Evolutionary conservation across 1,140 invertebrate species (phyloP).

Genomic region (Ostrea edulis): DNA sequence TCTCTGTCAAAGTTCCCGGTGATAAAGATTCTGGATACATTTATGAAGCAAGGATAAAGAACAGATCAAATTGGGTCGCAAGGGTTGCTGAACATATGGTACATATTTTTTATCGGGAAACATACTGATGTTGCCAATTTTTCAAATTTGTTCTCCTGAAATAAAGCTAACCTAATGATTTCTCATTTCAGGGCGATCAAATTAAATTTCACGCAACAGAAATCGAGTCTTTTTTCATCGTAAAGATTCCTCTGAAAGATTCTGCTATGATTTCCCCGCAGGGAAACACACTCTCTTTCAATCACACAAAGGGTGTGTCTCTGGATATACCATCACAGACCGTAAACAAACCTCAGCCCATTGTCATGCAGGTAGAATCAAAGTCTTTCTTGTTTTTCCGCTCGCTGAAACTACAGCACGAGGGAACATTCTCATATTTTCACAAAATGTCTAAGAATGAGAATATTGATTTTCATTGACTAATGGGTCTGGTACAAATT

Average conservation of each 20-base stretch:
- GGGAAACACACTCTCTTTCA: not conserved
- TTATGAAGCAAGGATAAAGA: not conserved
- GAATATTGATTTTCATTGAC: no score
- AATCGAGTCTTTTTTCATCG: not conserved
- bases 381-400: no score
- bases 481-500: no score
- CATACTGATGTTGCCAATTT: no score
- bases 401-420: no score
- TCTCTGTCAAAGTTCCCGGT: not conserved
- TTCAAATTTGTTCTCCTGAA: no score
- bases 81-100: not conserved
- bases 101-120: not conserved
- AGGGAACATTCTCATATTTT: no score
- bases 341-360: not conserved
- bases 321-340: not conserved
- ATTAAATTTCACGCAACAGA: constrained; percentile 15
- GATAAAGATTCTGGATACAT: not conserved
- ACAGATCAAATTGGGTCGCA: not conserved
- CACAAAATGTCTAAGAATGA: no score
- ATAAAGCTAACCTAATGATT: not conserved
- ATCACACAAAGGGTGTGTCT: not conserved
- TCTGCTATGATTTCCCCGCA: not conserved
- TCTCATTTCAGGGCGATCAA: not conserved
- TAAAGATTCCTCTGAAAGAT: not conserved
- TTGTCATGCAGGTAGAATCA: not conserved